A percentile compares a stretch with the other conserved stretches of the same genome.
Evolutionary conservation across 2,113 vertebrate genomes (phyloP).

Genomic region (Eira barbara): DNA sequence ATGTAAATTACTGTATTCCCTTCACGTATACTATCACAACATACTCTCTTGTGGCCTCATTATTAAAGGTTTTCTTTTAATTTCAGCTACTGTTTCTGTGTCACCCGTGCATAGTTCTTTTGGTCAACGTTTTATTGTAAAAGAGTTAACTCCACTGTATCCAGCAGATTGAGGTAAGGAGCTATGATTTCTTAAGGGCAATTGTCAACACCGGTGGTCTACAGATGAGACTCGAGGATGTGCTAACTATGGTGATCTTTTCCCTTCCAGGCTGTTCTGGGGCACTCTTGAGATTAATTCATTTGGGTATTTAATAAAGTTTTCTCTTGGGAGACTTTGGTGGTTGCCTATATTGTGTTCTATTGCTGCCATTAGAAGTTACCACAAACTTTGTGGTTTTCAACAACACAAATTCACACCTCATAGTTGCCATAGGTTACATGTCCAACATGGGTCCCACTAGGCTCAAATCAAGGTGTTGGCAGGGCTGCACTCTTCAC

Average conservation of each 20-base stretch:
- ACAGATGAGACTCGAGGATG: neutral
- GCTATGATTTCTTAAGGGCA: neutral
- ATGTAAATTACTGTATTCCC: neutral
- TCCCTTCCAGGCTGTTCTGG: neutral
- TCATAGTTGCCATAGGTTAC: neutral
- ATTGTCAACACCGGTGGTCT: neutral
- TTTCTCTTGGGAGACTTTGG: neutral
- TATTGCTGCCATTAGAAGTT: neutral
- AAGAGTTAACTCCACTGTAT: neutral
- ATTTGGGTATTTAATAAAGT: neutral
- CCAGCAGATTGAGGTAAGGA: neutral
- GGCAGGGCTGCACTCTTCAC: neutral
- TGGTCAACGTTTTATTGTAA: neutral
- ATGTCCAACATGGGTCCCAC: neutral
- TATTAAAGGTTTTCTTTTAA: neutral
- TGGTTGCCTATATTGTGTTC: neutral
- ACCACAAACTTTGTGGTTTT: neutral
- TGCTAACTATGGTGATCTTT: neutral
- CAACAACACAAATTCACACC: neutral
- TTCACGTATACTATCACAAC: neutral
- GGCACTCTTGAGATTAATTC: neutral
- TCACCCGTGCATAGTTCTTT: neutral
- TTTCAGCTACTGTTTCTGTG: neutral
- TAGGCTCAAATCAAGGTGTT: neutral
- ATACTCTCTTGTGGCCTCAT: neutral